Percentiles rank a stretch among this genome's conserved stretches.
Evolutionary conservation across 1,140 invertebrate genomes (phyloP).

Genomic region (Neodiprion lecontei): DNA sequence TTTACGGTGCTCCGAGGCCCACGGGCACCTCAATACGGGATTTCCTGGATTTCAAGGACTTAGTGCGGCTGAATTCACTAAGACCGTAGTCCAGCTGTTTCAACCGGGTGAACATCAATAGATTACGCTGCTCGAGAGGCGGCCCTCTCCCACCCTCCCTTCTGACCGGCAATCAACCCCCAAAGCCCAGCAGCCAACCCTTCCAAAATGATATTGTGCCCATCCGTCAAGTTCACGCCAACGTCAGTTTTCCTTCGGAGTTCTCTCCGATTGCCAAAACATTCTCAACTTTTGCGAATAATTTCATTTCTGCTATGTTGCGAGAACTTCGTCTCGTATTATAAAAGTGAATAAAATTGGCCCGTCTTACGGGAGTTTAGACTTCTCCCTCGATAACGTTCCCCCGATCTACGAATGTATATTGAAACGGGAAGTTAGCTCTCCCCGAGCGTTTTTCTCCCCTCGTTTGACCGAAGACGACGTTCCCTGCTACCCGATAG

Average conservation of each 20-base stretch:
- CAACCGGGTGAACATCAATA: slow-evolving; percentile 12
- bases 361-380: too few relatives aligned
- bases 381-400: too few relatives aligned
- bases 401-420: too few relatives aligned
- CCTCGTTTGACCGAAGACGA: too few relatives aligned
- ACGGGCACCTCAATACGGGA: slow-evolving; percentile 1
- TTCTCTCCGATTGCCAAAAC: background rate
- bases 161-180: background rate
- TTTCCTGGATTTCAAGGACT: background rate
- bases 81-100: slow-evolving; percentile 12
- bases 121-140: background rate
- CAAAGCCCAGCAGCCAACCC: background rate
- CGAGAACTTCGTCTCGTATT: background rate
- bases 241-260: background rate
- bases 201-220: background rate
- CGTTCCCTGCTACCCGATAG: too few relatives aligned
- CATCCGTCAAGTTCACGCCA: background rate
- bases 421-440: too few relatives aligned
- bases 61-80: slow-evolving; percentile 5
- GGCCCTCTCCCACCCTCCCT: background rate
- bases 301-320: background rate
- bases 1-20: background rate
- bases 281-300: background rate
- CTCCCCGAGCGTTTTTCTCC: too few relatives aligned
- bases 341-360: too few relatives aligned